Conservation (phyloP, 2,113 vertebrate species). For the Nerophis ophidion region DNA sequence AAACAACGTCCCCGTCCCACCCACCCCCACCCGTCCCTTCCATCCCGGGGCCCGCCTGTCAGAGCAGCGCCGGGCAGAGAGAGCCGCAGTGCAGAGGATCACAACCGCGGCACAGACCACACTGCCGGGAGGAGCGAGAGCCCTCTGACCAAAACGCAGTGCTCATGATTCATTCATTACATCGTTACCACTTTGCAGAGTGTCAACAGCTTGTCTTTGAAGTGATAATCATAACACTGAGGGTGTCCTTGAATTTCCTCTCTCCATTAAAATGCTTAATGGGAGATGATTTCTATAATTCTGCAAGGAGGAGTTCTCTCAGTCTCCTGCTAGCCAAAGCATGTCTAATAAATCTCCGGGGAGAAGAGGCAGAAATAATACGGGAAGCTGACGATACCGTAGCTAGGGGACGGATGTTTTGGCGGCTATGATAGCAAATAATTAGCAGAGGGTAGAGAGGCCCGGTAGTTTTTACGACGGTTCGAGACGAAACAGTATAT, state of each 20-base stretch:
- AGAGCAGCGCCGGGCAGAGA: slow-evolving; percentile 22
- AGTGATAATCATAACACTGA: slow-evolving; percentile 74
- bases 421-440: neutral
- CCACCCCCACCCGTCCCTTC: slow-evolving; percentile 4
- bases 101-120: slow-evolving; percentile 33
- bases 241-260: slow-evolving; percentile 66
- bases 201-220: slow-evolving; percentile 74
- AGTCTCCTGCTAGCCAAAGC: slow-evolving; percentile 64
- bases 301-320: slow-evolving; percentile 60
- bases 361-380: slow-evolving; percentile 31
- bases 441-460: neutral
- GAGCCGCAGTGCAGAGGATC: slow-evolving; percentile 42
- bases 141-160: slow-evolving; percentile 53
- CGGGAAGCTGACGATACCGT: slow-evolving; percentile 10
- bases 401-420: neutral
- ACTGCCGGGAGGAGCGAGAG: slow-evolving; percentile 35
- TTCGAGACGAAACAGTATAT: neutral
- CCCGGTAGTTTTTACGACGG: neutral
- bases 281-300: slow-evolving; percentile 68
- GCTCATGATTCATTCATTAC: slow-evolving; percentile 70
- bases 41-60: slow-evolving; percentile 29
- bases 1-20: slow-evolving; percentile 17
- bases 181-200: slow-evolving; percentile 60
- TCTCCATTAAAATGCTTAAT: slow-evolving; percentile 71
- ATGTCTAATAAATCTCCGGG: slow-evolving; percentile 61